Evolutionary conservation across 2,797 vertebrate species (phyloP), one percentile per base, ranked within the genome.

Genomic region (Mionectes olivaceus): DNA sequence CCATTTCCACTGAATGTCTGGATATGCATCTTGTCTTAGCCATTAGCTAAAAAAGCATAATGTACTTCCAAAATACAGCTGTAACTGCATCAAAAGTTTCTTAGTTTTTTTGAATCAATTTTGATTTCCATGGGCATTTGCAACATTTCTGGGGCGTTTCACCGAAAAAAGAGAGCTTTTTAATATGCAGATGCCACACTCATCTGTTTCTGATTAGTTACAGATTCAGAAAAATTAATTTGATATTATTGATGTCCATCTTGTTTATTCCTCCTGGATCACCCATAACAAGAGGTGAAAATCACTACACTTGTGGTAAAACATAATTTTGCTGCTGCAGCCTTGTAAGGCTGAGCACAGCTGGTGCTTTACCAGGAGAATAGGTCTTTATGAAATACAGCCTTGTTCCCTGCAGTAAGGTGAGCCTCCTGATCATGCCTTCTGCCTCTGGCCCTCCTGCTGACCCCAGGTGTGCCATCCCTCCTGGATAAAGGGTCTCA

Each of bases 291-390:
- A 63, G 10, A 73, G 5, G 13, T 39, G 57, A 75, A 82, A 69
- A n/a, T 8, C 3, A 47, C 22, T 17, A 25, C 0, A 3, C 9
- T 19, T 67, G 19, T 13, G 37, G 8, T 17, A 39, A 63, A 71
- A 49, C 3, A 10, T 1, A 46, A 19, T 43, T 95, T 67, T 56
- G 9, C 37, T 60, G 32, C 13, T 14, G 5, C 49, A 78, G 27
- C 28, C 33, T 73, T 5, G 3, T 0, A 3, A 61, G 16, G 12
- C 63, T n/a, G 39, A 67, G 23, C 3, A 24, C 0, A 5, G 28
- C 15, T 28, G 3, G 8, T 11, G 3, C 75, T 83, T 78, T 57
- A 61, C 32, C 4, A 21, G 55, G 17, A 55, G 19, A 44, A 32
- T 0, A 2, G 41, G 39, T 32, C 37, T 83, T 59, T 19, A 33